These are phyloP conservation scores for Apolygus lucorum DNA, from an alignment of 1,140 invertebrate species.

Conservation along the genomic window DNA sequence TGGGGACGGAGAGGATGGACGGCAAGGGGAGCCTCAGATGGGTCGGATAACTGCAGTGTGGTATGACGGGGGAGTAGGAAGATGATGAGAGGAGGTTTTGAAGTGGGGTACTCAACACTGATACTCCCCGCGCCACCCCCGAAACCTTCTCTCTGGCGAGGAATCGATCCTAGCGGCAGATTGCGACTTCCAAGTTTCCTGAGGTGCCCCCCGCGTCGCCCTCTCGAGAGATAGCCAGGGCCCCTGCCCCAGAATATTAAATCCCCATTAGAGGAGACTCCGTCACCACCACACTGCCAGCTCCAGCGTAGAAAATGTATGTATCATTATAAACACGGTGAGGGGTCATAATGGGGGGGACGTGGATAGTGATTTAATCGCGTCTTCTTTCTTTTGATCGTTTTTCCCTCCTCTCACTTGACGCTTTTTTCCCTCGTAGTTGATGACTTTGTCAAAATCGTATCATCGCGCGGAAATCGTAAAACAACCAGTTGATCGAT, in stretches of 20 bases:
- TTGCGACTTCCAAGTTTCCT: not conserved
- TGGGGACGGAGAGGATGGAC: too few species aligned
- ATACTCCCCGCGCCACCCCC: not conserved
- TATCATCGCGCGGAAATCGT: too few species aligned
- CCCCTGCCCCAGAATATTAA: not conserved
- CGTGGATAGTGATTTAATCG: too few species aligned
- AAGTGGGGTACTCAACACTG: constrained; percentile 12
- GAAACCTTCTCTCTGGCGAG: not conserved
- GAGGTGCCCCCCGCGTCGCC: constrained; percentile 6
- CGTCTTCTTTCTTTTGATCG: too few species aligned
- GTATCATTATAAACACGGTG: too few species aligned
- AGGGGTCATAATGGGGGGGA: too few species aligned
- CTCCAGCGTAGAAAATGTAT: too few species aligned
- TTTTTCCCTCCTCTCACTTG: too few species aligned
- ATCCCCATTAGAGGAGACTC: not conserved
- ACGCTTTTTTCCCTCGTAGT: too few species aligned
- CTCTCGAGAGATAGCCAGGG: constrained; percentile 5
- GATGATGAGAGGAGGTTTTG: constrained; percentile 13
- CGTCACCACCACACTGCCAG: too few species aligned
- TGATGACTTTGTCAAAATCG: too few species aligned
- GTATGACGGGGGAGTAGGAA: not conserved
- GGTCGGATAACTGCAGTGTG: constrained; percentile 4
- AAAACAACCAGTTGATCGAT: too few species aligned
- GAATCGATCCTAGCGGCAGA: constrained; percentile 1
- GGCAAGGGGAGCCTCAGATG: not conserved